Evolutionary conservation across 1,140 invertebrate genomes (phyloP).

Genomic region (Sminthurides bifidus): DNA sequence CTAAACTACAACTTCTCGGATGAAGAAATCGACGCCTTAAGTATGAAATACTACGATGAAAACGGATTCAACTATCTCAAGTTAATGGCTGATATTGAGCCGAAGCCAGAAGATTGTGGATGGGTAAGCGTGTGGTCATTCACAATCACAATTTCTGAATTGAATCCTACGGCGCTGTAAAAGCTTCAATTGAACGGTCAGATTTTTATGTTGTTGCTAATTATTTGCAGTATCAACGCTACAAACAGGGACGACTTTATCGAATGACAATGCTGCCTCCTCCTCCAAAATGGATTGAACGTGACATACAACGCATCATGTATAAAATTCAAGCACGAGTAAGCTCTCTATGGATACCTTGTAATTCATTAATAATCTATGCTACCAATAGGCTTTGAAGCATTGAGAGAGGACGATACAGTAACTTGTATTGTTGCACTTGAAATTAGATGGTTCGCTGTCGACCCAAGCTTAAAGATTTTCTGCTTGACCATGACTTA

Average conservation of each 20-base stretch:
- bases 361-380: too few species aligned
- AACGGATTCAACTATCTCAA: slow-evolving; percentile 54
- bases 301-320: slow-evolving; percentile 29
- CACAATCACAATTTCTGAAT: neutral
- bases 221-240: slow-evolving; percentile 18
- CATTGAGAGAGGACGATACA: too few species aligned
- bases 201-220: neutral
- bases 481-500: slow-evolving; percentile 24
- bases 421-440: too few species aligned
- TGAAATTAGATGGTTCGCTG: slow-evolving; percentile 20
- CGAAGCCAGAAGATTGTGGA: slow-evolving; percentile 25
- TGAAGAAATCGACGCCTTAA: slow-evolving; percentile 51
- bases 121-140: slow-evolving; percentile 14
- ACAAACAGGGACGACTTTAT: slow-evolving; percentile 27
- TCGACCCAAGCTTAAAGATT: slow-evolving; percentile 25
- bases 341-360: neutral
- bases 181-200: slow-evolving; percentile 3
- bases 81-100: slow-evolving; percentile 49
- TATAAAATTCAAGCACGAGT: slow-evolving; percentile 30
- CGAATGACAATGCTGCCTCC: slow-evolving; percentile 16
- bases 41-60: slow-evolving; percentile 52
- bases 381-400: too few species aligned
- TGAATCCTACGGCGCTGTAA: neutral
- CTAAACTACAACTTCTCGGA: slow-evolving; percentile 49
- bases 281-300: slow-evolving; percentile 27